Percentiles rank a stretch among this genome's conserved stretches.
Evolutionary conservation across 2,888 invertebrate species (phyloP).

Genomic region (Maniola hyperantus): DNA sequence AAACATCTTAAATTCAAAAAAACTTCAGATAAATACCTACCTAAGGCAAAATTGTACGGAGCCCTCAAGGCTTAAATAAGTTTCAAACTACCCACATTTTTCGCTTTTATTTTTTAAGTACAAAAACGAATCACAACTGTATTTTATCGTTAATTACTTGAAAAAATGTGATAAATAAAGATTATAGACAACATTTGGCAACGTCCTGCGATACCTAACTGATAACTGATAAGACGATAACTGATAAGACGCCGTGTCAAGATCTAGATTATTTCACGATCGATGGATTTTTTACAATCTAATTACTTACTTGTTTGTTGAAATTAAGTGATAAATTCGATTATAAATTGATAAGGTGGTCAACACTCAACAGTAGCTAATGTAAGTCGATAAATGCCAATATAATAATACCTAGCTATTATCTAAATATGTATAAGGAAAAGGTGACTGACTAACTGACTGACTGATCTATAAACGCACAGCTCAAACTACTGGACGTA

Average conservation of each 20-base stretch:
- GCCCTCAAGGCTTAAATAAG: not conserved
- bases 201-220: constrained; percentile 3
- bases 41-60: not conserved
- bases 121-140: constrained; percentile 1
- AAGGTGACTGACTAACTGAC: too few relatives aligned
- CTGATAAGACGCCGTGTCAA: constrained; percentile 35
- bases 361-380: constrained; percentile 14
- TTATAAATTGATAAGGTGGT: not conserved
- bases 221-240: constrained; percentile 17
- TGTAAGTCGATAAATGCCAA: not conserved
- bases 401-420: too few relatives aligned
- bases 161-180: constrained; percentile 19
- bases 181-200: constrained; percentile 11
- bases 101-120: not conserved
- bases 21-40: too few relatives aligned
- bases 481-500: too few relatives aligned
- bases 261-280: constrained; percentile 34
- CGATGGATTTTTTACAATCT: constrained; percentile 37
- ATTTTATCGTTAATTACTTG: constrained; percentile 19
- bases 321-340: constrained; percentile 5
- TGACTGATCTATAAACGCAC: too few relatives aligned
- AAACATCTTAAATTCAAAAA: too few relatives aligned
- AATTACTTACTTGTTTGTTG: constrained; percentile 22
- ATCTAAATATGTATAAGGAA: too few relatives aligned
- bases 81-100: not conserved